Base-by-base conservation (phyloP, 2,797 vertebrate species). In the Myiotriccus ornatus region DNA sequence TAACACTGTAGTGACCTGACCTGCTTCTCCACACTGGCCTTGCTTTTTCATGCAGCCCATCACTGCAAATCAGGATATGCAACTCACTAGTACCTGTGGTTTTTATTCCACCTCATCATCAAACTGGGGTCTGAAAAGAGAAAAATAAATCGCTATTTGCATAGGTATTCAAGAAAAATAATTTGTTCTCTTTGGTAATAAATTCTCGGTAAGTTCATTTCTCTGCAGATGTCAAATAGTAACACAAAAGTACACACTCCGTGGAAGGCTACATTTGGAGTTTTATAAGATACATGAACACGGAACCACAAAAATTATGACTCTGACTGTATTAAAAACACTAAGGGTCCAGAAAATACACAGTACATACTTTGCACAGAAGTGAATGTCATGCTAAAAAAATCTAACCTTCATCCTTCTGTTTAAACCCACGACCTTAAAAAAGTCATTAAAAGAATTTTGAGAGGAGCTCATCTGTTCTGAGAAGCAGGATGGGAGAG, bases 191-290 rank as follows among this genome's bases (percentile, higher is more conserved):
- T 76, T 37, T 57, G 44, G n/a, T 57, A 78, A 88, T 68, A 92
- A 59, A 89, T 81, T 90, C 47, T 57, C 53, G 28, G 12, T 81
- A 73, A 65, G 34, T 73, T 86, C 68, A 21, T 86, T 59, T 91
- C 71, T 81, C 71, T 68, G 56, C 23, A 65, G 43, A 82, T 80
- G 46, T 91, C 84, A 95, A 69, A 93, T 90, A 91, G 81, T 91
- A 95, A 93, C 63, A 85, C 64, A 75, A 78, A 75, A 71, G 35
- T 62, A 83, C 43, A 89, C 41, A 65, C 7, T 64, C 57, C 1
- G 0, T 69, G 63, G 43, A 94, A 92, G 34, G 63, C 50, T 63
- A 67, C 82, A 62, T 75, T 63, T 88, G 59, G 82, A 88, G 55
- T 86, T 84, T 86, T 81, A 2, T 63, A 93, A 84, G 43, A 84